Conservation (phyloP, 1,140 invertebrate species). For the Leptestheria dahalacensis region DNA sequence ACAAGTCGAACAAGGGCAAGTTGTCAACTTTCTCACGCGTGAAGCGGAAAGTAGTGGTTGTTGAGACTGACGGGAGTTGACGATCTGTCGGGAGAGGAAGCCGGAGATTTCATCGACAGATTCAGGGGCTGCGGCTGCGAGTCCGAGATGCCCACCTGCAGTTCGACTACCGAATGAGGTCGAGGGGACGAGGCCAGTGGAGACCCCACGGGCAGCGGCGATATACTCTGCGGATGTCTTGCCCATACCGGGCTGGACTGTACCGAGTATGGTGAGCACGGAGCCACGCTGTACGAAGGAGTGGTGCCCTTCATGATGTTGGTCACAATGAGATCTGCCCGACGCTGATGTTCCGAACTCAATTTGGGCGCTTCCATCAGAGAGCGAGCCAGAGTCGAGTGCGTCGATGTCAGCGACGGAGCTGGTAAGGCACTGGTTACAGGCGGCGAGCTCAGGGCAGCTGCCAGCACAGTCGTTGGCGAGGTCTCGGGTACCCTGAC, state of each 20-base stretch:
- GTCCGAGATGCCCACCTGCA: conserved; percentile 64
- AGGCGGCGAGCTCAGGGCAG: conserved; percentile 12
- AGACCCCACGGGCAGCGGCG: conserved; percentile 30
- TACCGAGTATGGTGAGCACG: conserved; percentile 21
- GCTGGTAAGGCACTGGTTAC: conserved; percentile 9
- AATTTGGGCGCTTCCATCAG: conserved; percentile 74
- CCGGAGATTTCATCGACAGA: conserved; percentile 69
- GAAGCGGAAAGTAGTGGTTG: conserved; percentile 13
- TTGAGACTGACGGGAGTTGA: conserved; percentile 9
- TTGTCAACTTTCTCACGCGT: background rate
- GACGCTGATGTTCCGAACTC: conserved; percentile 68
- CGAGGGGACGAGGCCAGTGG: conserved; percentile 22
- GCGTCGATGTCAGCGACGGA: conserved; percentile 52
- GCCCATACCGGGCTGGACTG: conserved; percentile 28
- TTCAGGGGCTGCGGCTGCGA: conserved; percentile 57
- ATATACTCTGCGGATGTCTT: conserved; percentile 29
- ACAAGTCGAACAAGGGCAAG: background rate
- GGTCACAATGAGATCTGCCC: conserved; percentile 74
- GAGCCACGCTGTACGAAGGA: conserved; percentile 18
- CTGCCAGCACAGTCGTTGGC: conserved; percentile 3
- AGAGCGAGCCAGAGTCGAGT: conserved; percentile 70
- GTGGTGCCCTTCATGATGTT: conserved; percentile 60
- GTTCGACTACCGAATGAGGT: conserved; percentile 43
- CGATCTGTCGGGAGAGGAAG: conserved; percentile 14
- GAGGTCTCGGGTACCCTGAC: background rate